Conservation (phyloP, 2,797 vertebrate genomes). For the Columba guinea region DNA sequence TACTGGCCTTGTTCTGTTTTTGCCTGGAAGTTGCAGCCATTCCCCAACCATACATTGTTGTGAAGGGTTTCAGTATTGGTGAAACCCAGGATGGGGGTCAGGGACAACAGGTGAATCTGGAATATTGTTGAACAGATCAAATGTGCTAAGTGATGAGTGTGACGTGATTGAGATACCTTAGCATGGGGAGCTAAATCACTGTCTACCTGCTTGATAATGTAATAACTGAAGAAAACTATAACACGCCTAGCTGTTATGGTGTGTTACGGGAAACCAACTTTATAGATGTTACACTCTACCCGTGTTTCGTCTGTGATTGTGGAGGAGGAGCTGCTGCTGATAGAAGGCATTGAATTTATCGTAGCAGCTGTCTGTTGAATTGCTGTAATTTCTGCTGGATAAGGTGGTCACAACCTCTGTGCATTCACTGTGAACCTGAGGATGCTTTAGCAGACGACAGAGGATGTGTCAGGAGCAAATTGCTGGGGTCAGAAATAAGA, state of each 20-base stretch:
- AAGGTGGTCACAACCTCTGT: neutral
- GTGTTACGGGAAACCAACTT: neutral
- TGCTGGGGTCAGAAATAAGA: neutral
- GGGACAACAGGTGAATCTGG: neutral
- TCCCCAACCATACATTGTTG: neutral
- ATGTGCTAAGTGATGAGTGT: neutral
- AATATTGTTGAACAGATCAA: neutral
- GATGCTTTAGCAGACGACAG: neutral
- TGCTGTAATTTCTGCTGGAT: neutral
- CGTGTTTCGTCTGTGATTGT: fast-evolving
- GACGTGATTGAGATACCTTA: neutral
- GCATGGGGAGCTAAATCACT: neutral
- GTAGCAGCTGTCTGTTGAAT: neutral
- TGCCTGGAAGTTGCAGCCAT: neutral
- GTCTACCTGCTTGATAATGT: neutral
- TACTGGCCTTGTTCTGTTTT: neutral
- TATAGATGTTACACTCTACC: neutral
- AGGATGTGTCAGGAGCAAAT: neutral
- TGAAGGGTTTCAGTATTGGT: neutral
- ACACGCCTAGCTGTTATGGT: neutral
- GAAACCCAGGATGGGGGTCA: neutral
- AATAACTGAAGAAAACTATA: neutral
- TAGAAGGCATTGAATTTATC: neutral
- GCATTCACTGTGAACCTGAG: neutral
- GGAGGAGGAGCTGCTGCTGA: neutral